Conservation (phyloP, 2,113 vertebrate genomes). For the Istiophorus platypterus region DNA sequence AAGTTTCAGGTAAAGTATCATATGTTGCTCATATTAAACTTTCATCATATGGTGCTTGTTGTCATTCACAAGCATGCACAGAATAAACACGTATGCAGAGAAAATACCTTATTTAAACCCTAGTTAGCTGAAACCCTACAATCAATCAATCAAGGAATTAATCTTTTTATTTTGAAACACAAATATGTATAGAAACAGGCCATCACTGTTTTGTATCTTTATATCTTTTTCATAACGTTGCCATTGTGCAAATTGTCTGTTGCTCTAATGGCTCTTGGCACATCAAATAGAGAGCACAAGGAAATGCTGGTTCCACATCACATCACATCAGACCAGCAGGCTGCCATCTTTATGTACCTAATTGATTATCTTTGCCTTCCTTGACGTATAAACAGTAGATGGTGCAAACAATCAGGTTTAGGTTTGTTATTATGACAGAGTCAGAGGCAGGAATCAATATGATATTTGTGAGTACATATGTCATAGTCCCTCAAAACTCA, state of each 20-base stretch:
- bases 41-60: not conserved
- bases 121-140: not conserved
- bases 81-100: not conserved
- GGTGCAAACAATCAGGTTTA: constrained; percentile 16
- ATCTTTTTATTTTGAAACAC: not conserved
- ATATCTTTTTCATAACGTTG: not conserved
- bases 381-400: constrained; percentile 4
- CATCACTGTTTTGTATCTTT: not conserved
- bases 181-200: not conserved
- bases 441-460: not conserved
- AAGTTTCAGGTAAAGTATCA: not conserved
- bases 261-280: constrained; percentile 45
- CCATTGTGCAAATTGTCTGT: constrained; percentile 12
- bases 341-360: constrained; percentile 39
- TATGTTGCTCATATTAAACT: not conserved
- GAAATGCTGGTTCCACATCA: constrained; percentile 50
- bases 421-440: constrained; percentile 26
- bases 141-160: not conserved
- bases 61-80: not conserved
- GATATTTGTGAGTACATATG: not conserved
- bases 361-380: constrained; percentile 47
- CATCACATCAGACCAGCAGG: constrained; percentile 53
- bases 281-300: constrained; percentile 45
- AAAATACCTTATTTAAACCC: not conserved
- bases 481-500: constrained; percentile 1